A percentile compares a stretch with the other conserved stretches of the same genome.
These are phyloP conservation scores for Cephus nigrinus DNA, from an alignment of 2,888 invertebrate species.

Conservation along the genomic window DNA sequence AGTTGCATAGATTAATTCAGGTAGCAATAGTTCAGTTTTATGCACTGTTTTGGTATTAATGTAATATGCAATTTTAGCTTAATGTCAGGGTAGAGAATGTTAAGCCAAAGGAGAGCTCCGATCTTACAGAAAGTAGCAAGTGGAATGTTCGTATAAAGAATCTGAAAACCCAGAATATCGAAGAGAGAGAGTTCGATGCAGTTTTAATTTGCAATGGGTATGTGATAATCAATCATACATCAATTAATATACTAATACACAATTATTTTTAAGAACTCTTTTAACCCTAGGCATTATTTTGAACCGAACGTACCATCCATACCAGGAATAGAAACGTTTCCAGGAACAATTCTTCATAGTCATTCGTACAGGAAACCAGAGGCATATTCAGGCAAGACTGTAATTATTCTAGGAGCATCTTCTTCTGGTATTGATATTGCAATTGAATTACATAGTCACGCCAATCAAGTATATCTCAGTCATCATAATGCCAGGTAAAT, in stretches of 20 bases:
- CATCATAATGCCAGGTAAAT: slow-evolving; percentile 67
- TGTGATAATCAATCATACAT: slow-evolving; percentile 25
- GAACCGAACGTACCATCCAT: slow-evolving; percentile 68
- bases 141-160: slow-evolving; percentile 70
- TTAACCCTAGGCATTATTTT: slow-evolving; percentile 66
- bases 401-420: slow-evolving; percentile 78
- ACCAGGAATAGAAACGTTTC: slow-evolving; percentile 66
- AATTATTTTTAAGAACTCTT: slow-evolving; percentile 10
- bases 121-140: not conserved
- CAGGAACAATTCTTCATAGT: slow-evolving; percentile 77
- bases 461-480: slow-evolving; percentile 69
- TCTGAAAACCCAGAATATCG: slow-evolving; percentile 62
- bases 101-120: slow-evolving; percentile 49
- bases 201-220: slow-evolving; percentile 78
- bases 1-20: slow-evolving; percentile 73
- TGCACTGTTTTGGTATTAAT: not conserved
- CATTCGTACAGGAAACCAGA: slow-evolving; percentile 79
- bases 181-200: slow-evolving; percentile 71
- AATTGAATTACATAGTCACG: slow-evolving; percentile 71
- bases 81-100: slow-evolving; percentile 65
- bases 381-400: slow-evolving; percentile 70
- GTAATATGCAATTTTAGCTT: not conserved
- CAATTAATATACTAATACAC: not conserved
- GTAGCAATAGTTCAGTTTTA: slow-evolving; percentile 63
- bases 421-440: slow-evolving; percentile 81